Evolutionary conservation across 1,140 invertebrate species (phyloP), one percentile per base, ranked within the genome.

Genomic region (Lepidurus couesii): DNA sequence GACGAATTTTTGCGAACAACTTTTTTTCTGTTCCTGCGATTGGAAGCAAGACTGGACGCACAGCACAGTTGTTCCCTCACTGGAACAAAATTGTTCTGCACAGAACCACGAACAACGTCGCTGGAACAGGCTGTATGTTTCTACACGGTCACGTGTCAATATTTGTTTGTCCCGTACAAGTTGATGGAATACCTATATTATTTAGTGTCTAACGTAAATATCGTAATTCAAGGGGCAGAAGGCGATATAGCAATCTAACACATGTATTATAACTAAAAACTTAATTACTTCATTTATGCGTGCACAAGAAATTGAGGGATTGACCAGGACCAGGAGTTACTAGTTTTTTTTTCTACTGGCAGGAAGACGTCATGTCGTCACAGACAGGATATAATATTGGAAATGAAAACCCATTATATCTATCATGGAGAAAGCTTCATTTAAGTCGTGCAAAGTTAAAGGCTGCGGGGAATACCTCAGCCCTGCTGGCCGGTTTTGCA

Each of bases 391-490:
- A 79, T 44, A 75, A 24, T n/a, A 42, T 78, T n/a, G 42, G 75
- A 42, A 45, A 42, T 8, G 44, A 77, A 77, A 93, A 92, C 1
- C 92, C 92, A 21, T 90, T 90, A 24, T 94, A 93, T 84, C 86
- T 95, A 43, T 93, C 93, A 73, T 97, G 95, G 96, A 88, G 94
- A 79, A 95, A 95, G 84, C 86, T 98, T 0, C 95, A 96, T 82
- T 87, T 99, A 16, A 96, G 94, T 82, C 88, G 93, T 81, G 96
- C 97, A 4, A 98, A 99, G 85, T 89, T 98, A 75, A 98, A 99
- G 86, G 97, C 97, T 1, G 96, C 95, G 24, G 97, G 95, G 84
- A 94, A 97, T 85, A 99, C 97, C 8, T 98, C 97, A 8, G 97
- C 97, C 0, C 86, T 99, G 9, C 88, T 99, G 1, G 95, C 96